Conservation (phyloP, 1,140 invertebrate genomes). For the Drosophila athabasca region DNA sequence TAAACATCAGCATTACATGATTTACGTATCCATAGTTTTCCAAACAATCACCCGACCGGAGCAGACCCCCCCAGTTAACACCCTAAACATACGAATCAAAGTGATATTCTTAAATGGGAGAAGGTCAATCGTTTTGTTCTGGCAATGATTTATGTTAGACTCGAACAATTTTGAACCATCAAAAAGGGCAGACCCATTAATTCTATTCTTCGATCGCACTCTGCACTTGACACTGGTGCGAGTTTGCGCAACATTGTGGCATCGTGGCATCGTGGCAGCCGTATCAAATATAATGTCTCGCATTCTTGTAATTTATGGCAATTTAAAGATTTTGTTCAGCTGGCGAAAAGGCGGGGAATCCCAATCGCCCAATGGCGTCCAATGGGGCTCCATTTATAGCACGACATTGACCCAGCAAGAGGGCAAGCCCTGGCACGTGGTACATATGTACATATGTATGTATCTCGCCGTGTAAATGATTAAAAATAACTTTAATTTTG, state of each 20-base stretch:
- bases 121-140: conserved; percentile 27
- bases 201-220: conserved; percentile 42
- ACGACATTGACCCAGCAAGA: conserved; percentile 42
- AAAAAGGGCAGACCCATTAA: conserved; percentile 64
- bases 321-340: conserved; percentile 56
- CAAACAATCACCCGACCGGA: not conserved
- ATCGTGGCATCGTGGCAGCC: conserved; percentile 2
- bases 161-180: conserved; percentile 37
- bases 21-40: conserved; percentile 6
- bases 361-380: too few species aligned
- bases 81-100: conserved; percentile 35
- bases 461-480: not conserved
- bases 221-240: conserved; percentile 55
- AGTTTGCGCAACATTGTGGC: conserved; percentile 54
- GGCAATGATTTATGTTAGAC: conserved; percentile 55
- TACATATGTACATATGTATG: too few species aligned
- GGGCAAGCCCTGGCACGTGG: conserved; percentile 28
- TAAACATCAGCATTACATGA: conserved; percentile 54
- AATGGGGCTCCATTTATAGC: conserved; percentile 5
- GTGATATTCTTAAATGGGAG: not conserved
- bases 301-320: conserved; percentile 62
- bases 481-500: too few species aligned
- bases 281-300: conserved; percentile 25
- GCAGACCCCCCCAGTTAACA: conserved; percentile 36
- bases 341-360: not conserved